Evolutionary conservation across 2,113 vertebrate genomes (phyloP).

Genomic region (Osmerus mordax): DNA sequence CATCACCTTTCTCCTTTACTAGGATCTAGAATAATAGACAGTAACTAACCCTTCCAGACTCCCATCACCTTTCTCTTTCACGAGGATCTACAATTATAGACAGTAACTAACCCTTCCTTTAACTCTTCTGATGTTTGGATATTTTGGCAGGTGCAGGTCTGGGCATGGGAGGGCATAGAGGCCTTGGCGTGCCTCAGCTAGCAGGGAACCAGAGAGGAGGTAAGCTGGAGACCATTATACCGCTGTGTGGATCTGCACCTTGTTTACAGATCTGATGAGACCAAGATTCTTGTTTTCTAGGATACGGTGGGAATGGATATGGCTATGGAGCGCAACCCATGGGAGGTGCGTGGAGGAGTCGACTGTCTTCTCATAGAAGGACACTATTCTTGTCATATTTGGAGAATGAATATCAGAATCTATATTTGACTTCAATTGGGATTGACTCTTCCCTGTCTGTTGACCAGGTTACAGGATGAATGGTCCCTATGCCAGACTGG

Average conservation of each 20-base stretch:
- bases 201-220: slow-evolving; percentile 45
- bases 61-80: background rate
- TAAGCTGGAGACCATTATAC: slow-evolving; percentile 7
- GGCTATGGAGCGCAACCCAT: slow-evolving; percentile 47
- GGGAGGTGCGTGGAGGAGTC: slow-evolving; percentile 46
- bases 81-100: too few species aligned
- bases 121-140: too few species aligned
- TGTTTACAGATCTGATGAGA: background rate
- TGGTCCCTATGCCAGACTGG: slow-evolving; percentile 47
- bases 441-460: background rate
- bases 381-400: background rate
- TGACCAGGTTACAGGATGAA: slow-evolving; percentile 8
- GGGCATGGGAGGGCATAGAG: slow-evolving; percentile 39
- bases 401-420: background rate
- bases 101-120: too few species aligned
- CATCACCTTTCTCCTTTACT: too few species aligned
- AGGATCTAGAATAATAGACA: too few species aligned
- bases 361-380: background rate
- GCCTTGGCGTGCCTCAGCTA: slow-evolving; percentile 48
- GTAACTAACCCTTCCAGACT: too few species aligned
- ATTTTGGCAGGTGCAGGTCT: slow-evolving; percentile 14
- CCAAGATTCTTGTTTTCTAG: slow-evolving; percentile 35
- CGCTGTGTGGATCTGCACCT: background rate
- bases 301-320: slow-evolving; percentile 43
- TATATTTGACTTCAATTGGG: background rate